phyloP scores from a whole-genome alignment of 2,113 vertebrate species.

The Spheniscus mendiculus region DNA sequence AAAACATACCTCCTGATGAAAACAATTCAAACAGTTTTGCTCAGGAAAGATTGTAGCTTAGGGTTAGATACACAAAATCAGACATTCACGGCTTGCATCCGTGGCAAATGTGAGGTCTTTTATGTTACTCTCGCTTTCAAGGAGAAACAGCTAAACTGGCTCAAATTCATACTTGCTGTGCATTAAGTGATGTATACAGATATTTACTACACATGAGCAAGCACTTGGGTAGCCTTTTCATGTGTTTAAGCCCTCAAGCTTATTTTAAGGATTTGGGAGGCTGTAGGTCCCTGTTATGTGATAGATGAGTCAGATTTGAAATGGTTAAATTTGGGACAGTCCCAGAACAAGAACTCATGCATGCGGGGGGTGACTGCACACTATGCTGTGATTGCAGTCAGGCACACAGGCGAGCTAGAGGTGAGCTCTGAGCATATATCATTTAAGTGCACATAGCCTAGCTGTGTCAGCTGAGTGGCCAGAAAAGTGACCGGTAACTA shows the following conservation, averaged over 20 bases:
- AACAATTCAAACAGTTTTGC: neutral
- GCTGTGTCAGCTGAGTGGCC: neutral
- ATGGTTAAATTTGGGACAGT: neutral
- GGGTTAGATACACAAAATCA: neutral
- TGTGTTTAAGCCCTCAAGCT: neutral
- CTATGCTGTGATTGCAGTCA: fast-evolving
- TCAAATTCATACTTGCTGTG: neutral
- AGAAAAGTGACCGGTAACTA: neutral
- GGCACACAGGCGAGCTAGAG: fast-evolving
- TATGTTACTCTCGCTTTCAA: neutral
- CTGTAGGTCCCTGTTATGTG: neutral
- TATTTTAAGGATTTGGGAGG: neutral
- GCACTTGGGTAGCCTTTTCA: neutral
- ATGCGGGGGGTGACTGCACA: fast-evolving
- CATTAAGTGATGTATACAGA: neutral
- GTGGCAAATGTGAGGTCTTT: neutral
- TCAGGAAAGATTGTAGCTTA: neutral
- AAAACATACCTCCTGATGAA: neutral
- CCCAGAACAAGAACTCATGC: fast-evolving
- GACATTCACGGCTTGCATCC: neutral
- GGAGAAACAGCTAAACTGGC: neutral
- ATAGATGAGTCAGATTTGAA: neutral
- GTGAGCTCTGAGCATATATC: neutral
- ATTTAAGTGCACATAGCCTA: neutral
- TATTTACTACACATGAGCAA: neutral